Evolutionary conservation across 2,113 vertebrate species (phyloP), one percentile per base, ranked within the genome.

Genomic region (Dunckerocampus dactyliophorus): DNA sequence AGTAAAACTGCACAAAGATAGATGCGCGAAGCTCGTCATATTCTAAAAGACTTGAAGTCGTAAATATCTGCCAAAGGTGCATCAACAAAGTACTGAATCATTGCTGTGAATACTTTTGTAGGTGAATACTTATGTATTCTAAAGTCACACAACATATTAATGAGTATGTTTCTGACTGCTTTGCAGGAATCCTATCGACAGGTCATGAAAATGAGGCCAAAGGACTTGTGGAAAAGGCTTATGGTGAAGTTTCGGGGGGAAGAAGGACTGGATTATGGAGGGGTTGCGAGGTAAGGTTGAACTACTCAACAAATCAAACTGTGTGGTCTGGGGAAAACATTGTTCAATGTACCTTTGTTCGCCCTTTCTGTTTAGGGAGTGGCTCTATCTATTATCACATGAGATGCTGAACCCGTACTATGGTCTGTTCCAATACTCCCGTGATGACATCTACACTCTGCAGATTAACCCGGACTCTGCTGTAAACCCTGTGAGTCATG

Each of bases 401-500:
- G 96, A 99, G 88, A 99, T 99, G 97, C n/a, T 99, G 87, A 98
- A 99, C 88, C 97, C 97, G 0, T 99, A 99, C 76, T 99, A 99
- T 6, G 97, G 97, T 60, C 93, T 99, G 63, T 99, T 99, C 91
- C 97, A 99, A 71, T 98, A 99, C 71, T 99, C 97, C 42, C 92
- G 97, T 9, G 96, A 99, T 69, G 97, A 99, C 71, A 99, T 99
- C 83, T 98, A 99, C 72, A 99, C 97, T 0, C 88, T 99, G 82
- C 97, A 99, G 67, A 99, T 99, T 78, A 99, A 99, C 85, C 97
- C 97, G 0, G 97, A 99, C 88, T 99, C 97, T 19, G 94, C 96
- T 0, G 96, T 99, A 79, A 99, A 99, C 80, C 97, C 97, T 77
- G 96, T 98, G 91, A 67, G 88, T 84, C 46, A 19, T 21, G 10